Evolutionary conservation across 2,888 invertebrate genomes (phyloP).

Genomic region (Tortricodes alternella): DNA sequence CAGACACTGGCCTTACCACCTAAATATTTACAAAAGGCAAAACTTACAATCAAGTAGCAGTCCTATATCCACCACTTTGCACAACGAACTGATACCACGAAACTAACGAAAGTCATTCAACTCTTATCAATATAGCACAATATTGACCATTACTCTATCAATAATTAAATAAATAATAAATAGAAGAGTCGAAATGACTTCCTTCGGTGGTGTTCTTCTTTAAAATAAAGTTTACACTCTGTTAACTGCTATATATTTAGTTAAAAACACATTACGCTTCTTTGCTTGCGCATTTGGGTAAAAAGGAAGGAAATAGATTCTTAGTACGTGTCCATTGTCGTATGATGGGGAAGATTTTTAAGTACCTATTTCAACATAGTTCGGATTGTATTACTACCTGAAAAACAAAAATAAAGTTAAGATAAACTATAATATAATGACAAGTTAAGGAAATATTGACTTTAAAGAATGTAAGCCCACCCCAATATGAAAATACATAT

Average conservation of each 20-base stretch:
- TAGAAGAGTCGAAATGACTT: not conserved
- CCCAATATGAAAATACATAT: no score
- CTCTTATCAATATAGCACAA: constrained; percentile 14
- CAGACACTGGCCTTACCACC: no score
- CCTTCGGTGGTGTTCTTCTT: constrained; percentile 32
- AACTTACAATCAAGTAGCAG: not conserved
- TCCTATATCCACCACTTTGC: not conserved
- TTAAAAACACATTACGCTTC: no score
- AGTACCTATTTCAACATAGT: no score
- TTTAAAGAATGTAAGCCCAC: no score
- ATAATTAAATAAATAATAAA: not conserved
- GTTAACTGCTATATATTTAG: constrained; percentile 47
- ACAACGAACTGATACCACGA: not conserved
- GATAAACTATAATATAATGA: no score
- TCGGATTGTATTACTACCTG: no score
- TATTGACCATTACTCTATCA: constrained; percentile 18
- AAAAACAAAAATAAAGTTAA: no score
- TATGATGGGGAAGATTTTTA: constrained; percentile 2
- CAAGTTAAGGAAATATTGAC: no score
- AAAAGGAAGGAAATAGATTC: constrained; percentile 50
- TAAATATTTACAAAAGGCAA: no score
- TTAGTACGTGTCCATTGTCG: constrained; percentile 46
- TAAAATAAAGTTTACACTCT: constrained; percentile 43
- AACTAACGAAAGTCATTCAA: constrained; percentile 2
- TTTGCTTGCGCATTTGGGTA: no score